Evolutionary conservation across 2,113 vertebrate species (phyloP).

Genomic region (Varanus salvator): DNA sequence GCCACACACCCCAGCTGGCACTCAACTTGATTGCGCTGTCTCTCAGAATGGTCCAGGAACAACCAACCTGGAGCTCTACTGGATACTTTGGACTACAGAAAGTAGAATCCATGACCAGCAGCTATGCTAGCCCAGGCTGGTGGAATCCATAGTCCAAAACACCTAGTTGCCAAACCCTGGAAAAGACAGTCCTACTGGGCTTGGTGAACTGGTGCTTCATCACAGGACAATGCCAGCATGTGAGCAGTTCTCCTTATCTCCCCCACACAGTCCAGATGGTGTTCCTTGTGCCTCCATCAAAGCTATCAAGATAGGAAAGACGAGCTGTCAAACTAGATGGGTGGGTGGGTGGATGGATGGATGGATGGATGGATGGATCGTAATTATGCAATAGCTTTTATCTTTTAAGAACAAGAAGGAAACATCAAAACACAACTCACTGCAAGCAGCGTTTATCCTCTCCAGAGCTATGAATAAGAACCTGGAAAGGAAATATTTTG

Average conservation of each 20-base stretch:
- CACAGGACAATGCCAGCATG: neutral
- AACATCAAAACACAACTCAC: neutral
- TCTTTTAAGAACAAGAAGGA: neutral
- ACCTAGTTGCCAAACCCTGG: no score
- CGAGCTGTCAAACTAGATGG: neutral
- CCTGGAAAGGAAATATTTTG: conserved; percentile 43
- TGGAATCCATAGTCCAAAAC: no score
- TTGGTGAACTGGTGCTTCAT: neutral
- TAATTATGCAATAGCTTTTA: neutral
- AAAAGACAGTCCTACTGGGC: neutral
- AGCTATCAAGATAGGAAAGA: neutral
- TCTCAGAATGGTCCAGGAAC: no score
- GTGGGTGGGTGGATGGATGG: no score
- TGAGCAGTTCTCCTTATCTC: no score
- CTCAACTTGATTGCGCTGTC: no score
- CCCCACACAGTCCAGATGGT: neutral
- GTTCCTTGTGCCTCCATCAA: neutral
- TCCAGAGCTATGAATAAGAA: neutral
- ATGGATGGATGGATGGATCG: neutral
- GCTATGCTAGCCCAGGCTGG: no score
- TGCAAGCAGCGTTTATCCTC: neutral
- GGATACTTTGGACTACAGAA: no score
- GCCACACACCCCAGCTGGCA: no score
- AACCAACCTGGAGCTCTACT: no score
- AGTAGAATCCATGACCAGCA: no score